Evolutionary conservation across 2,888 invertebrate genomes (phyloP), one percentile per base, ranked within the genome.

Genomic region (Allophyes oxyacanthae): DNA sequence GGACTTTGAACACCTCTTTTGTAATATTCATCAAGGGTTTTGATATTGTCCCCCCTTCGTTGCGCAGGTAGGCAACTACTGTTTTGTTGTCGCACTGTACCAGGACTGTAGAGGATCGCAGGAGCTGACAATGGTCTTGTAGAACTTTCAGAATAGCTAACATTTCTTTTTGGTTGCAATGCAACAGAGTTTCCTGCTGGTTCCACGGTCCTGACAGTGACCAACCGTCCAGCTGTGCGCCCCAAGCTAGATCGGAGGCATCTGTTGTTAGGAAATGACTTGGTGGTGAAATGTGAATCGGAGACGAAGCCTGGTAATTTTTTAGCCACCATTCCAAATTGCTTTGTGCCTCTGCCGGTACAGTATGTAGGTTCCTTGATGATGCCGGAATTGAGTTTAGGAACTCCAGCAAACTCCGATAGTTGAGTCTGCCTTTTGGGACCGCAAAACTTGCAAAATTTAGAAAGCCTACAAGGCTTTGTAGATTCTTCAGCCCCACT

Each of bases 21-120:
- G 75, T 70, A 28, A 77, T 11, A 1, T 72, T 30, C 49, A 70
- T 54, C 0, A 78, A 44, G 0, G 53, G 9, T 33, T 15, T 0
- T 0, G 79, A 79, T 48, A 66, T 74, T 1, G 76, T 79, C 0
- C 81, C 79, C 6, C 81, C 82, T 44, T 82, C 78, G 36, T 82
- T 78, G 1, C 70, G 48, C 6, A 77, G 52, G 38, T 77, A 59
- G 0, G 72, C 63, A 5, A 79, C 60, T 2, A 54, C 73, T 0
- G 76, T 70, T 32, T 43, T 64, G 69, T 75, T 78, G 77, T 78
- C 77, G 64, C 69, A 65, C 40, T 80, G 78, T 10, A 77, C 50
- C 0, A 65, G 50, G 0, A 72, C 8, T 5, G 62, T 34, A 4
- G 41, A 32, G 20, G 45, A 11, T 8, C 26, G 15, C 6, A 50